A percentile compares a stretch with the other conserved stretches of the same genome.
phyloP scores from a whole-genome alignment of 2,888 invertebrate genomes.

The Phanerotoma sp. region DNA sequence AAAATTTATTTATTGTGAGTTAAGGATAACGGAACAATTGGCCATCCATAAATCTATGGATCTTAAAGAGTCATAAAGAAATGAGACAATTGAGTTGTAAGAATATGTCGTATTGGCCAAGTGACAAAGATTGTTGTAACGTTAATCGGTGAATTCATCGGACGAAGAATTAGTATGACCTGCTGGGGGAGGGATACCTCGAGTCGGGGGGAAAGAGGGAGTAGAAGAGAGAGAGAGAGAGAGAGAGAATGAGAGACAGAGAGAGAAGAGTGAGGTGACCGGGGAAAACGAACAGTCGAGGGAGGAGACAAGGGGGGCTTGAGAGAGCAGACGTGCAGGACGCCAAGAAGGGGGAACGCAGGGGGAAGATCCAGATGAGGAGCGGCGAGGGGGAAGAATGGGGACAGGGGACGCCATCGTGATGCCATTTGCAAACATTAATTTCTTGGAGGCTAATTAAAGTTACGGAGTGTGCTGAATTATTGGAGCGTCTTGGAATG shows the following conservation, averaged over 20 bases:
- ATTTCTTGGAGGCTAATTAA: conserved; percentile 44
- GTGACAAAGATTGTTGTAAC: conserved; percentile 14
- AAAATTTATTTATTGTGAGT: too few relatives aligned
- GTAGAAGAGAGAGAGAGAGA: conserved; percentile 3
- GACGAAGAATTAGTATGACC: conserved; percentile 44
- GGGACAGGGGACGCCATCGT: conserved; percentile 46
- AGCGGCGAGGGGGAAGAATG: conserved; percentile 41
- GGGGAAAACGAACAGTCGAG: conserved; percentile 18
- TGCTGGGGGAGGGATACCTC: conserved; percentile 17
- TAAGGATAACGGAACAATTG: too few relatives aligned
- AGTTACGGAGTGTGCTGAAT: conserved; percentile 22
- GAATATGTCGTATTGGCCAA: conserved; percentile 1
- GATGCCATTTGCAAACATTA: conserved; percentile 51
- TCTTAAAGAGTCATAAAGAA: background rate
- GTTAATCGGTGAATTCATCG: conserved; percentile 43
- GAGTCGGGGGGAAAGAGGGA: conserved; percentile 20
- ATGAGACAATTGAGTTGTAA: background rate
- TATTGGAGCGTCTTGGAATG: background rate
- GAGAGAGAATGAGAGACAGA: too few relatives aligned
- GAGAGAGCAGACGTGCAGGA: conserved; percentile 24
- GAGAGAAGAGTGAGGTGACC: conserved; percentile 14
- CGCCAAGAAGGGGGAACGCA: conserved; percentile 26
- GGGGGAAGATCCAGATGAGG: conserved; percentile 47
- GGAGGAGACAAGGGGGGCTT: conserved; percentile 23
- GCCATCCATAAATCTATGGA: too few relatives aligned